A percentile compares a stretch with the other conserved stretches of the same genome.
These are phyloP conservation scores for Cygnus olor DNA, from an alignment of 2,797 vertebrate genomes.

Conservation along the genomic window DNA sequence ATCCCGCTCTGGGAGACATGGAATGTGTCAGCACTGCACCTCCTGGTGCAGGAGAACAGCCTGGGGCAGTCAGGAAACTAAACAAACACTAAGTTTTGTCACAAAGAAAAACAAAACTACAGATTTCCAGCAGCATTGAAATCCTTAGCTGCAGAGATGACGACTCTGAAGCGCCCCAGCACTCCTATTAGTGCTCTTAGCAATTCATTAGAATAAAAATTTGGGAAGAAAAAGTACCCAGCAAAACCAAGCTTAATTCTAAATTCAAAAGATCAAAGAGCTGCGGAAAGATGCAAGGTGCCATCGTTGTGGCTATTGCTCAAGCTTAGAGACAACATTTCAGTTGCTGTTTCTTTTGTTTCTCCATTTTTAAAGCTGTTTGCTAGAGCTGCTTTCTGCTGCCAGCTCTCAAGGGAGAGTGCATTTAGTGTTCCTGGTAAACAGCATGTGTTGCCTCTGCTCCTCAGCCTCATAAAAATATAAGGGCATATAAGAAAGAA, in stretches of 20 bases:
- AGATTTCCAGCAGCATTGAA: background rate
- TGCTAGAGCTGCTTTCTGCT: background rate
- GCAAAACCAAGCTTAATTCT: background rate
- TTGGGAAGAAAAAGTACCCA: background rate
- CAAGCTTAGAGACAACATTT: background rate
- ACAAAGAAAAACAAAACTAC: background rate
- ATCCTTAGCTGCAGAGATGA: background rate
- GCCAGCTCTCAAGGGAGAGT: background rate
- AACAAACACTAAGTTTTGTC: background rate
- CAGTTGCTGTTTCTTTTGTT: background rate
- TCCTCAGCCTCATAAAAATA: background rate
- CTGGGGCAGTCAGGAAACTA: background rate
- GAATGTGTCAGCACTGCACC: background rate
- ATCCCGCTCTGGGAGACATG: rapidly evolving
- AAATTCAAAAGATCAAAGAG: background rate
- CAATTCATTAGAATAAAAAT: background rate
- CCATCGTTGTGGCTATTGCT: background rate
- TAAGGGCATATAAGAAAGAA: background rate
- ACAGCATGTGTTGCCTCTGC: background rate
- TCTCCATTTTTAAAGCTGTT: background rate
- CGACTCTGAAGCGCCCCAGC: background rate
- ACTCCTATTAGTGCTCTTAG: background rate
- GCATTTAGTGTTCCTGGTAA: background rate
- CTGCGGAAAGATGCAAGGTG: background rate
- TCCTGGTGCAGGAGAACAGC: background rate